Evolutionary conservation across 1,140 invertebrate species (phyloP), one percentile per base, ranked within the genome.

Genomic region (Eriosoma lanigerum): DNA sequence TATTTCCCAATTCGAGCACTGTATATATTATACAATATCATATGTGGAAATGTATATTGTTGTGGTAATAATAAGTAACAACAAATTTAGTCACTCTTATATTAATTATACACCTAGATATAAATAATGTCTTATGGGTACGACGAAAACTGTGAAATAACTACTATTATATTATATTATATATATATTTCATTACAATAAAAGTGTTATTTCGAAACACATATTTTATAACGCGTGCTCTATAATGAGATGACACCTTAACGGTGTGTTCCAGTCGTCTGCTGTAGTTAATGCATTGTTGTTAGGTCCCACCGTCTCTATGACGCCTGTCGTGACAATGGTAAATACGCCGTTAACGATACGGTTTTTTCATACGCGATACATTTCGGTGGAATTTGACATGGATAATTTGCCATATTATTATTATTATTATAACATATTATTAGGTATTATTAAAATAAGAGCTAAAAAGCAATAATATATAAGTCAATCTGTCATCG

Each of bases 241-340:
- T 46, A 15, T 29, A 72, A 72, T 52, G 52, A 46, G 68, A 72
- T 48, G 66, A 68, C 66, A 48, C 68, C 46, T 72, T 72, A 72
- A 72, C 68, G 68, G 48, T 50, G 48, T 29, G 48, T 29, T 70
- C 29, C 48, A 29, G 68, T 52, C 68, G 15, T 50, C 46, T 52
- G 24, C 50, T 24, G 50, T 38, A 38, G 32, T 72, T 68, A 46
- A 38, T 1, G 38, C 6, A 68, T 68, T 68, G 32, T 66, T 17
- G 52, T 54, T 0, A 0, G 21, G 44, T 29, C 21, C 48, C 38
- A 19, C 21, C 46, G 24, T 15, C 24, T 50, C 44, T 26, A 12
- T 48, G 46, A 70, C 68, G 68, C 24, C 68, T 29, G 68, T 72
- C 68, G 68, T 72, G 68, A 72, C 68, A 72, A 72, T 50, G 48